Percentiles rank a stretch among this genome's conserved stretches.
Conservation (phyloP, 2,888 invertebrate genomes). For the Trissoscelio sp. region DNA sequence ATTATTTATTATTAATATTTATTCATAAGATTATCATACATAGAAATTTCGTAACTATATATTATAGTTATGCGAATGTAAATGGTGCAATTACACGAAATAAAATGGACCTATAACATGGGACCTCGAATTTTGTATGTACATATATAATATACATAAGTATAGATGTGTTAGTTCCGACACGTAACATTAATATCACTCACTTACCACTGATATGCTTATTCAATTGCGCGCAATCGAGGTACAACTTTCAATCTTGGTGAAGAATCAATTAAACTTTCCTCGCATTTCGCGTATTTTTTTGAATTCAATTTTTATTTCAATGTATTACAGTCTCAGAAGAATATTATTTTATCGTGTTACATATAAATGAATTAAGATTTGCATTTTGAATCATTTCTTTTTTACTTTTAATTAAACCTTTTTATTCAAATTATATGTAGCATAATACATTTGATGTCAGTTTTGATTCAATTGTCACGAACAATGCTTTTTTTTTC, state of each 20-base stretch:
- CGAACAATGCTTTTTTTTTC: conserved; percentile 17
- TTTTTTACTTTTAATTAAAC: background rate
- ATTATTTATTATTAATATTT: conserved; percentile 1
- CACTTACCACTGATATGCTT: conserved; percentile 70
- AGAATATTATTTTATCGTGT: background rate
- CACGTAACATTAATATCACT: conserved; percentile 64
- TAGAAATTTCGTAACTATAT: conserved; percentile 51
- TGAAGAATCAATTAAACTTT: conserved; percentile 35
- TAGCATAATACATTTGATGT: conserved; percentile 25
- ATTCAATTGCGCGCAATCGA: conserved; percentile 64
- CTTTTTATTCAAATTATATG: conserved; percentile 7
- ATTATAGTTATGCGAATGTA: conserved; percentile 47
- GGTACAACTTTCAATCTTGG: conserved; percentile 48
- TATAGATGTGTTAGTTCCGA: conserved; percentile 56
- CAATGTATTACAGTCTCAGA: conserved; percentile 36
- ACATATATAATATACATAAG: conserved; percentile 62
- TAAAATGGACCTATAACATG: conserved; percentile 31
- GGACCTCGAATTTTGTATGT: conserved; percentile 49
- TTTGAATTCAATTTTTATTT: conserved; percentile 10
- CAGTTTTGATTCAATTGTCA: conserved; percentile 29
- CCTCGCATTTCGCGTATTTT: conserved; percentile 16
- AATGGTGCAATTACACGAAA: conserved; percentile 40
- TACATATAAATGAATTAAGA: conserved; percentile 22
- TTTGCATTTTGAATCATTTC: conserved; percentile 1
- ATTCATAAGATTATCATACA: conserved; percentile 55